Conservation (phyloP, 2,797 vertebrate species). For the Aphelocoma californica region DNA sequence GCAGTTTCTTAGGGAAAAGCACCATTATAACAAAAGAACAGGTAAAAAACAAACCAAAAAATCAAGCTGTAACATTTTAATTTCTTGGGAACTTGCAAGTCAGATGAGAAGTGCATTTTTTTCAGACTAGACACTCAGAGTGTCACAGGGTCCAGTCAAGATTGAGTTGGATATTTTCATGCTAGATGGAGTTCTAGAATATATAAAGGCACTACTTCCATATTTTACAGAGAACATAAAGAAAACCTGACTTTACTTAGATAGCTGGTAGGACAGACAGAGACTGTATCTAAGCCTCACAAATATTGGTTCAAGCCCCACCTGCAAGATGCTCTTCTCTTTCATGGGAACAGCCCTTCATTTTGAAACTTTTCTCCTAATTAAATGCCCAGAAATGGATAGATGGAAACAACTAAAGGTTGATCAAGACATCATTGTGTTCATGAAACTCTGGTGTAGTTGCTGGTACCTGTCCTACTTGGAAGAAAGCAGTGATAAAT, state of each 20-base stretch:
- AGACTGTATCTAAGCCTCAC: not conserved
- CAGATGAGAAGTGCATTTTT: not conserved
- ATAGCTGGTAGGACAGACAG: not conserved
- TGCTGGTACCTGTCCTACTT: not conserved
- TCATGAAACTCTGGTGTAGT: not conserved
- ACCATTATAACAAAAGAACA: not conserved
- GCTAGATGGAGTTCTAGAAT: not conserved
- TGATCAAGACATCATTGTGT: not conserved
- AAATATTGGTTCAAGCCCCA: not conserved
- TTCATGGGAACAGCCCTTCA: not conserved
- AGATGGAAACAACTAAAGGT: not conserved
- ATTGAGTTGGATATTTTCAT: not conserved
- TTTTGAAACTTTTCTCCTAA: not conserved
- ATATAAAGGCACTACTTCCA: not conserved
- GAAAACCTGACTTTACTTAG: not conserved
- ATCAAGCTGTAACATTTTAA: not conserved
- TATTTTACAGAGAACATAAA: not conserved
- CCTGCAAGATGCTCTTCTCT: not conserved
- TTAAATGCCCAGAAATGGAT: not conserved
- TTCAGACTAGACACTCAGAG: not conserved
- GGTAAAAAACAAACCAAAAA: not conserved
- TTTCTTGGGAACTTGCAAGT: not conserved
- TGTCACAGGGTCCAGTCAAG: not conserved
- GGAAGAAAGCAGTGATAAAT: not conserved
- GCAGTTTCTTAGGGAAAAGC: not conserved